Base-by-base conservation (phyloP, 2,888 invertebrate genomes). In the Parnassius mnemosyne region DNA sequence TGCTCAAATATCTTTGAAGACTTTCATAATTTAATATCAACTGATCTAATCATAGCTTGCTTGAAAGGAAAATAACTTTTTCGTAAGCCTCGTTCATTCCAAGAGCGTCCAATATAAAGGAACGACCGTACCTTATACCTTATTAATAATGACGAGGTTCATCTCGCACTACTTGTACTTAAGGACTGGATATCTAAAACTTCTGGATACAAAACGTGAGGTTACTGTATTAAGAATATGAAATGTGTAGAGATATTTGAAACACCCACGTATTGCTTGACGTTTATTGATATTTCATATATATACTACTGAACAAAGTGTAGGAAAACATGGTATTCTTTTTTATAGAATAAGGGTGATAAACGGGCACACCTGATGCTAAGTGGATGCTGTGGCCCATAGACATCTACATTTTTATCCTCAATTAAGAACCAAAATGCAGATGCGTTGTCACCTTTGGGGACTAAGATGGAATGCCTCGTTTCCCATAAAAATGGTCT, bases 1-100 rank as follows among this genome's bases (percentile, higher is more conserved):
- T 13, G n/a, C 20, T 20, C 53, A 9, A 61, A 61, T 57, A 57
- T 53, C 42, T 46, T 12, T 57, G 43, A 57, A 52, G 56, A 13
- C 16, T 52, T 61, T 56, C 56, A 52, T 56, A 51, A 56, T 61
- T 57, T 20, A 52, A 57, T 62, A 62, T 50, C n/a, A 55, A 50
- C 43, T 51, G 10, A 57, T 57, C 16, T 60, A 61, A 57, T 60
- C 60, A 58, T 10, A 55, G 52, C 51, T 43, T 54, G 25, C 46
- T 57, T 42, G 49, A 49, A 51, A 16, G 52, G 34, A 46, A 57
- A 64, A 64, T 60, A 64, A 55, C 50, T 49, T 57, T 60, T 60
- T 57, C 56, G 42, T 13, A 34, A 43, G 53, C 53, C 53, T 44
- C 16, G 57, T 49, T 53, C 46, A 46, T 47, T 54, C 34, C 25